phyloP scores from a whole-genome alignment of 2,797 vertebrate genomes.

The Falco cherrug region DNA sequence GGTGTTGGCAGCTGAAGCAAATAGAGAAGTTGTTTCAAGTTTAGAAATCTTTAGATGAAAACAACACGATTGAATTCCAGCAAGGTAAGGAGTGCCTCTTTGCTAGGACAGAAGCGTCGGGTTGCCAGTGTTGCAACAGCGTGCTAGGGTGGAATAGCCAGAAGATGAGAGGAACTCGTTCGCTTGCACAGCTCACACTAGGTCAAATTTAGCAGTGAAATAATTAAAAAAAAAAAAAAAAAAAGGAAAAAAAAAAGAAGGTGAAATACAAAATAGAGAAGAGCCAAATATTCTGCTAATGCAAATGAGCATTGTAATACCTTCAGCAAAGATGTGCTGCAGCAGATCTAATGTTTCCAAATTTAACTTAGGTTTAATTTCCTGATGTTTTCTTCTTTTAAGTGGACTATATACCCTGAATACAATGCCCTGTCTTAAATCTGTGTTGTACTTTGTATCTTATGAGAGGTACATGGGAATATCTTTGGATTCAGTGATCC shows the following conservation, averaged over 20 bases:
- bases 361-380: neutral
- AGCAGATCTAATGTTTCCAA: neutral
- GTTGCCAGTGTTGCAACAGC: neutral
- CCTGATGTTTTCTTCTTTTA: neutral
- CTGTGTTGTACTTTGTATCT: neutral
- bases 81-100: neutral
- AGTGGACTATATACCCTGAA: neutral
- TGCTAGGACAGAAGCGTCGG: neutral
- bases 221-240: neutral
- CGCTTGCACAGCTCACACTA: neutral
- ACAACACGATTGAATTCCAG: neutral
- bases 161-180: neutral
- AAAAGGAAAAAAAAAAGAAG: too few relatives aligned
- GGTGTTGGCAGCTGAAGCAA: neutral
- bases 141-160: too few relatives aligned
- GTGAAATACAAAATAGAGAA: neutral
- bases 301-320: neutral
- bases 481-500: neutral
- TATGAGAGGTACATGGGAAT: neutral
- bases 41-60: neutral
- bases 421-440: neutral
- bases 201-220: neutral
- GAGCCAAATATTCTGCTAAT: neutral
- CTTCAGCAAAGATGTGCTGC: neutral
- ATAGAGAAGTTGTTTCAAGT: neutral